phyloP scores from a whole-genome alignment of 2,113 vertebrate genomes.

The Hassar affinis region DNA sequence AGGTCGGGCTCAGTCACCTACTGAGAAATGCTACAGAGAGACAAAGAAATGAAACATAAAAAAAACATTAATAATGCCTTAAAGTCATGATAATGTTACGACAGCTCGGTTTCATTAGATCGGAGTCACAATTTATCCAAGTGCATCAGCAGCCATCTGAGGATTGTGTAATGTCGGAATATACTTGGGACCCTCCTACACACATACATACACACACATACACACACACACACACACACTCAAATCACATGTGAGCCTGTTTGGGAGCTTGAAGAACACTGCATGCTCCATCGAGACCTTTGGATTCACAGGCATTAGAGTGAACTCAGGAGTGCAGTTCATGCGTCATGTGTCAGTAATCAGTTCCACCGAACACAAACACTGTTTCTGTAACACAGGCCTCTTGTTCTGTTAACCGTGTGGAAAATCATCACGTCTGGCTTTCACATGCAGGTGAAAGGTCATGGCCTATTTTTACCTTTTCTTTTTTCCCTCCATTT shows the following conservation, averaged over 20 bases:
- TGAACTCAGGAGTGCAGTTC: not conserved
- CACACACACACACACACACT: slow-evolving; percentile 9
- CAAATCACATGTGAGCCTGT: slow-evolving; percentile 8
- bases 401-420: not conserved
- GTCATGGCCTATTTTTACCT: not conserved
- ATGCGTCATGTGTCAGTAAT: not conserved
- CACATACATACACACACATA: slow-evolving; percentile 12
- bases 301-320: slow-evolving; percentile 8
- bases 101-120: not conserved
- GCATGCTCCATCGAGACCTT: slow-evolving; percentile 21
- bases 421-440: not conserved
- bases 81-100: not conserved
- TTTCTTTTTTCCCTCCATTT: not conserved
- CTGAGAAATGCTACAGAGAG: slow-evolving; percentile 48
- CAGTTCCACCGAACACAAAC: not conserved
- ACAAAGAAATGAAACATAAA: too few species aligned
- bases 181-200: not conserved
- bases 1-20: slow-evolving; percentile 81
- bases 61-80: not conserved
- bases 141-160: not conserved
- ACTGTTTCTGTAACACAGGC: too few species aligned
- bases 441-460: not conserved
- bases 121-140: not conserved
- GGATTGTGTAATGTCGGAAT: slow-evolving; percentile 15
- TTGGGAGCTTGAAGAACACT: not conserved